phyloP scores from a whole-genome alignment of 2,113 vertebrate genomes.

The Addax nasomaculatus region DNA sequence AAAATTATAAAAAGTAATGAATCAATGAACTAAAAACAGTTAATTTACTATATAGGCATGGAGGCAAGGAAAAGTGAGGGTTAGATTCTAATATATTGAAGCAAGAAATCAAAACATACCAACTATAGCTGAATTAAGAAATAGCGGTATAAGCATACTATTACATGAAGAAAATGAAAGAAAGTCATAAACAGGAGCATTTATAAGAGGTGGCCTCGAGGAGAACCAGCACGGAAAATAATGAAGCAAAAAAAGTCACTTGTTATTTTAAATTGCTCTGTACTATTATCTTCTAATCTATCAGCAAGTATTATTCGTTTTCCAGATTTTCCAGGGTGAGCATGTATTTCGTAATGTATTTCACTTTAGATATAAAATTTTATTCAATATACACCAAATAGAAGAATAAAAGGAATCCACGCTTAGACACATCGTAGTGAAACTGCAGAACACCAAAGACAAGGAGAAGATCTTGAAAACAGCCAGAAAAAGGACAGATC shows the following conservation, averaged over 20 bases:
- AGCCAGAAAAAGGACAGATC: slow-evolving; percentile 43
- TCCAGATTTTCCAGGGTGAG: not conserved
- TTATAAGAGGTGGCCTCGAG: not conserved
- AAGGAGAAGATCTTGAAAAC: slow-evolving; percentile 44
- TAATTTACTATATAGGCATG: not conserved
- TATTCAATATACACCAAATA: not conserved
- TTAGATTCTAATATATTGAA: not conserved
- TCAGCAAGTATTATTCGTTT: not conserved
- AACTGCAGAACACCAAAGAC: slow-evolving; percentile 45
- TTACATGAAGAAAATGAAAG: not conserved
- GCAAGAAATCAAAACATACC: not conserved
- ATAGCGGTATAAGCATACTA: not conserved
- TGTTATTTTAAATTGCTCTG: not conserved
- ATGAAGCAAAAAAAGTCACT: not conserved
- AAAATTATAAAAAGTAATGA: slow-evolving; percentile 18
- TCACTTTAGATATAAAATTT: not conserved
- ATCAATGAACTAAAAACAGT: not conserved
- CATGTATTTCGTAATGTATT: not conserved
- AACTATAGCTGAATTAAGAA: not conserved
- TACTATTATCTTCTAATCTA: not conserved
- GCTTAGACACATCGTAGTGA: slow-evolving; percentile 17
- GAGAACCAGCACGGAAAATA: not conserved
- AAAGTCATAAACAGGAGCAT: not conserved
- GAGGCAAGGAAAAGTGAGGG: not conserved
- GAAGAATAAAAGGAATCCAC: slow-evolving; percentile 23